Base-by-base conservation (phyloP, 2,888 invertebrate genomes). In the Drosophila paramelanica region DNA sequence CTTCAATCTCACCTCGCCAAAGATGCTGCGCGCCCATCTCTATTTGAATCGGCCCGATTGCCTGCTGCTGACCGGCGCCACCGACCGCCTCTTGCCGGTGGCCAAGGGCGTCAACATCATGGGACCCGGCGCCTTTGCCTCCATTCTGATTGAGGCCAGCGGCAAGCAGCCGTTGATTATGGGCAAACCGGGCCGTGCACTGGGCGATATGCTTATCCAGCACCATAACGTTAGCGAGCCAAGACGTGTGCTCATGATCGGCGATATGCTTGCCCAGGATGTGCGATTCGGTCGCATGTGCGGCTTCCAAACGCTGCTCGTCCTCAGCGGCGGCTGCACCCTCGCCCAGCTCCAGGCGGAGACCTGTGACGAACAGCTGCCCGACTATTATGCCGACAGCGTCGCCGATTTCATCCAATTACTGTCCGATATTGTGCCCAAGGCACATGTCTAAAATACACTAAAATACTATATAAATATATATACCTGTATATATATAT, bases 211-310 rank as follows among this genome's bases (percentile, higher is more conserved):
- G 65, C 38, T 92, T 3, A 52, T 79, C 3, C 66, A 84, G 45
- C 77, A 72, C n/a, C 92, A 81, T 46, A 67, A 89, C 1, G 79
- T 97, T 20, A 91, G 90, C 0, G 93, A 96, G 64, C 94, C 96
- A 0, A 93, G 93, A 31, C 93, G 95, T 67, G 95, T 96, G 0
- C 92, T 98, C 7, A 97, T 98, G 94, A 95, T 98, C 86, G 98
- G 98, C 36, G 98, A 98, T 91, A 95, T 96, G 96, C 93, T 96
- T 42, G 95, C 95, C 67, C 97, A 97, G 87, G 97, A 98, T 91
- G 94, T 98, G 45, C 93, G 94, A 0, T 94, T 97, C 74, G 97
- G 96, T 0, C 94, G 93, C 55, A 93, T 93, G 8, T 94, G 94
- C 69, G 96, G 96, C 0, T 94, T 96, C 89, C 94, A 94, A 83